Evolutionary conservation across 2,888 invertebrate species (phyloP).

Genomic region (Lordiphosa fenestrarum): DNA sequence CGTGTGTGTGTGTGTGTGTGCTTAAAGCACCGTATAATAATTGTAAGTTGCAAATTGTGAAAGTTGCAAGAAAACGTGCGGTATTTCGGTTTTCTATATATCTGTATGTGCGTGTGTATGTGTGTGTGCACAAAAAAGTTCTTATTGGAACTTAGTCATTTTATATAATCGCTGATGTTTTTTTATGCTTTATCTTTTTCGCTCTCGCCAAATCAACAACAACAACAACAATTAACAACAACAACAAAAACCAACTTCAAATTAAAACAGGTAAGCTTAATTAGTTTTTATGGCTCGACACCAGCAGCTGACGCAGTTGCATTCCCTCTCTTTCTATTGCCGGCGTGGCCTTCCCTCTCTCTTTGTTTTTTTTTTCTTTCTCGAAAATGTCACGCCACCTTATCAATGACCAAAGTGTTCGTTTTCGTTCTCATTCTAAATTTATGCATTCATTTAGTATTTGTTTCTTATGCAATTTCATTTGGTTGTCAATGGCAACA

Average conservation of each 20-base stretch:
- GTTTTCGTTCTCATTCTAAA: constrained; percentile 22
- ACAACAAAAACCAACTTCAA: constrained; percentile 19
- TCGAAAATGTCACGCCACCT: constrained; percentile 63
- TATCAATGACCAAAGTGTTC: constrained; percentile 42
- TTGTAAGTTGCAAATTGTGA: constrained; percentile 26
- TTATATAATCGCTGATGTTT: constrained; percentile 31
- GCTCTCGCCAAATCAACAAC: background rate
- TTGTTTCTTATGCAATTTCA: constrained; percentile 29
- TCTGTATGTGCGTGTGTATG: constrained; percentile 11
- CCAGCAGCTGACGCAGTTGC: constrained; percentile 11
- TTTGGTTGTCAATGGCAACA: constrained; percentile 25
- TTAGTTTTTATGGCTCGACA: background rate
- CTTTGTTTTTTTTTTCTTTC: background rate
- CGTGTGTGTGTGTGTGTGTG: constrained; percentile 28
- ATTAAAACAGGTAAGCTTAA: constrained; percentile 35
- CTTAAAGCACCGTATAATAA: constrained; percentile 19
- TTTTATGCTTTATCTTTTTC: constrained; percentile 3
- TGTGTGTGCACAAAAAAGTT: constrained; percentile 12
- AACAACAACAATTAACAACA: constrained; percentile 10
- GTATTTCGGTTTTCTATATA: constrained; percentile 20
- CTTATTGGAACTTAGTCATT: constrained; percentile 18
- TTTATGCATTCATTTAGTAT: background rate
- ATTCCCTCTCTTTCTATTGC: constrained; percentile 4
- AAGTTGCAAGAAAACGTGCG: constrained; percentile 33
- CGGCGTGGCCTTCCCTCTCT: constrained; percentile 9